These are phyloP conservation scores for Calidris pugnax DNA, from an alignment of 2,113 vertebrate species.

Conservation along the genomic window DNA sequence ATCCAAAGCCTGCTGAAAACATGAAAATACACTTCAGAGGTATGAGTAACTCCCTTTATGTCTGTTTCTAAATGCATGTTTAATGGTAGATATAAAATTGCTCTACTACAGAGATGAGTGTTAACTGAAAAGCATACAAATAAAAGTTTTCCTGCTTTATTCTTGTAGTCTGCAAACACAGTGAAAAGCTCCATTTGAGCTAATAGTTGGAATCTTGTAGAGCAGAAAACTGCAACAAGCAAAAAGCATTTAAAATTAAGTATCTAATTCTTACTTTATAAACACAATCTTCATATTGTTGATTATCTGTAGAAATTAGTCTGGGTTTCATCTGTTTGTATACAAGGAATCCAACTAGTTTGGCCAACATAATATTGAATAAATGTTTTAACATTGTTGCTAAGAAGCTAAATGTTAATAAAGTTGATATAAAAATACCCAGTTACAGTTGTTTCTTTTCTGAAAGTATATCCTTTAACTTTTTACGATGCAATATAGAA, in stretches of 20 bases:
- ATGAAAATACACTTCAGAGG: slow-evolving; percentile 48
- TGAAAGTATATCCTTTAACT: not conserved
- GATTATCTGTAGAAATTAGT: not conserved
- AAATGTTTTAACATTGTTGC: not conserved
- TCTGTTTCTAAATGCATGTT: slow-evolving; percentile 36
- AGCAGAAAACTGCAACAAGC: not conserved
- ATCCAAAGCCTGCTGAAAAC: not conserved
- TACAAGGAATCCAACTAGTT: not conserved
- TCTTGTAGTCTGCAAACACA: not conserved
- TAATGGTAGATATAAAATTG: slow-evolving; percentile 36
- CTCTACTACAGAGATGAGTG: not conserved
- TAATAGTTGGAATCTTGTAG: not conserved
- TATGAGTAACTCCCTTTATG: slow-evolving; percentile 24
- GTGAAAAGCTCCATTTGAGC: not conserved
- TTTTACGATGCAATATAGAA: not conserved
- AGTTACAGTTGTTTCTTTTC: not conserved
- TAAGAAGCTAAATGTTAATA: not conserved
- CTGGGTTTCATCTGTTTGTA: not conserved
- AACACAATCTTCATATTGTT: not conserved
- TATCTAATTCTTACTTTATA: not conserved
- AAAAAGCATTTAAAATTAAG: not conserved
- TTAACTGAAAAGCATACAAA: not conserved
- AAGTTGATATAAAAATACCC: not conserved
- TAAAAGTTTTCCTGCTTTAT: not conserved
- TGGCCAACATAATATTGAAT: not conserved